phyloP scores from a whole-genome alignment of 2,888 invertebrate species.

The Drosophila recens region DNA sequence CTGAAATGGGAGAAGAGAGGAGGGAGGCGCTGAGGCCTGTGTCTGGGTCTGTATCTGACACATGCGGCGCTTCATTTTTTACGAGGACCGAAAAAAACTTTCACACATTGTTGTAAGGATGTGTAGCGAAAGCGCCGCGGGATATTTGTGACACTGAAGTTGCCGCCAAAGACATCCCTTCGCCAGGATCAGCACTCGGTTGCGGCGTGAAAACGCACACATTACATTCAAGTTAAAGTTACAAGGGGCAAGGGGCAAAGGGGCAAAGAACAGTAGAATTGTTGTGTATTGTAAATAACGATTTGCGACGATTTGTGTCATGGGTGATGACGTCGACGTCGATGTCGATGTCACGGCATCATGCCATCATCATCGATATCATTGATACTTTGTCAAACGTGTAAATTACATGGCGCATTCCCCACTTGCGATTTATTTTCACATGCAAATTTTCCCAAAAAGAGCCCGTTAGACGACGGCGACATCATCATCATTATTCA shows the following conservation, averaged over 20 bases:
- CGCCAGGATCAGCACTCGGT: slow-evolving; percentile 1
- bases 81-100: slow-evolving; percentile 71
- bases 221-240: slow-evolving; percentile 49
- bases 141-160: slow-evolving; percentile 66
- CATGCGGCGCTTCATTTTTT: slow-evolving; percentile 76
- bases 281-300: slow-evolving; percentile 75
- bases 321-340: slow-evolving; percentile 59
- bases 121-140: slow-evolving; percentile 77
- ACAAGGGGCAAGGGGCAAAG: slow-evolving; percentile 1
- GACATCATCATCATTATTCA: slow-evolving; percentile 79
- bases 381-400: slow-evolving; percentile 82
- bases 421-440: slow-evolving; percentile 61
- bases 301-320: slow-evolving; percentile 82
- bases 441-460: slow-evolving; percentile 73
- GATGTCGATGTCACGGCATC: slow-evolving; percentile 51
- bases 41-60: slow-evolving; percentile 80
- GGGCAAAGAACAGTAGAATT: slow-evolving; percentile 20
- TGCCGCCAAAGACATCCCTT: slow-evolving; percentile 32
- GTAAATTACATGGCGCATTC: slow-evolving; percentile 82
- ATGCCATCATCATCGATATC: slow-evolving; percentile 56
- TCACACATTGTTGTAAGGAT: slow-evolving; percentile 82
- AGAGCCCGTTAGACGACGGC: slow-evolving; percentile 36
- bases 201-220: slow-evolving; percentile 72
- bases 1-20: slow-evolving; percentile 3
- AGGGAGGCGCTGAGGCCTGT: slow-evolving; percentile 49